Percentiles rank a stretch among this genome's conserved stretches.
These are phyloP conservation scores for Eulithis prunata DNA, from an alignment of 2,888 invertebrate genomes.

Conservation along the genomic window DNA sequence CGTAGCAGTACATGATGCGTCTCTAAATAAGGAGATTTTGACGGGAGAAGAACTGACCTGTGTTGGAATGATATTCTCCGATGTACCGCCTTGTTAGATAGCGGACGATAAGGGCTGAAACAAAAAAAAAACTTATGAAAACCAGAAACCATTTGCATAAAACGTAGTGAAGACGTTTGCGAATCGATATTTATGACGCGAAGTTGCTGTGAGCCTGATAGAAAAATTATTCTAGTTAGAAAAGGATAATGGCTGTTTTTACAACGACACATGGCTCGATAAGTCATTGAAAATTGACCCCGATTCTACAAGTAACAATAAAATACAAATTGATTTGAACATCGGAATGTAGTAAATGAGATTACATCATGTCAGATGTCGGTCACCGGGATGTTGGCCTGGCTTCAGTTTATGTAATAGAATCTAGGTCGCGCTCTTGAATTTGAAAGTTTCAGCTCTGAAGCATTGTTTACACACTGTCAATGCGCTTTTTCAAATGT, in stretches of 20 bases:
- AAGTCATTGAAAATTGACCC: conserved; percentile 19
- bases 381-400: conserved; percentile 56
- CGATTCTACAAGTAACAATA: conserved; percentile 26
- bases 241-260: conserved; percentile 5
- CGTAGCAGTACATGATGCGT: conserved; percentile 13
- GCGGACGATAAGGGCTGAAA: conserved; percentile 89
- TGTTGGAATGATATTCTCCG: conserved; percentile 92
- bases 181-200: too few species aligned
- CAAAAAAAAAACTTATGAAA: conserved; percentile 47
- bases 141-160: not conserved
- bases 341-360: conserved; percentile 31
- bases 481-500: conserved; percentile 37
- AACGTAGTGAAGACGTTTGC: not conserved
- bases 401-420: conserved; percentile 56
- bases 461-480: conserved; percentile 43
- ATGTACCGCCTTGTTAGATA: conserved; percentile 91
- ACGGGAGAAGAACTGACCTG: conserved; percentile 82
- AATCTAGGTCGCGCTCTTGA: conserved; percentile 50
- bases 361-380: conserved; percentile 51
- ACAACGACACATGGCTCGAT: conserved; percentile 5
- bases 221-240: not conserved
- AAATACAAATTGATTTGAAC: conserved; percentile 32
- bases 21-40: conserved; percentile 11
- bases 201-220: too few species aligned
- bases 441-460: conserved; percentile 42